These are phyloP conservation scores for Chaetops frenatus DNA, from an alignment of 2,113 vertebrate species.

Conservation along the genomic window DNA sequence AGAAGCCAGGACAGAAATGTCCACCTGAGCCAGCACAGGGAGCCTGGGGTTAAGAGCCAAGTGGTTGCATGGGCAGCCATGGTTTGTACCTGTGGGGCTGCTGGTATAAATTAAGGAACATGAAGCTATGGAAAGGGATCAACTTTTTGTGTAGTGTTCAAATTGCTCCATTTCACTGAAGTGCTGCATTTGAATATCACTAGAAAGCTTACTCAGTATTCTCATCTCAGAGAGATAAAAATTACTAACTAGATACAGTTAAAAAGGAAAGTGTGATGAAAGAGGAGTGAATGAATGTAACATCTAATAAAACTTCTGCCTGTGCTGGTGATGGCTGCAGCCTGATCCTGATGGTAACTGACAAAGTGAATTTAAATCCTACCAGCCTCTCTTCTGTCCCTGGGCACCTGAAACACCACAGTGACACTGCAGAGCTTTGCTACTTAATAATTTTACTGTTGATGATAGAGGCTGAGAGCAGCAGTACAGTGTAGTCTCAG, in stretches of 20 bases:
- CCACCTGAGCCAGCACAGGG: neutral
- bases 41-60: neutral
- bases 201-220: neutral
- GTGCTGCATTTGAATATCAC: neutral
- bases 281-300: neutral
- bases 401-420: neutral
- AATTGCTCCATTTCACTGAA: neutral
- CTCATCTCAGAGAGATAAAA: neutral
- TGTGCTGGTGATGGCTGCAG: neutral
- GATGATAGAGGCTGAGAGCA: neutral
- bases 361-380: neutral
- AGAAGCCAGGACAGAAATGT: neutral
- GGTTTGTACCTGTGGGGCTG: neutral
- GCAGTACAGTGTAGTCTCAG: neutral
- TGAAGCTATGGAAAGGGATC: neutral
- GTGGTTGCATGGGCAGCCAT: accelerated
- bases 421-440: neutral
- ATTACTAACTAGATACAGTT: neutral
- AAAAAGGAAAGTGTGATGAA: neutral
- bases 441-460: neutral
- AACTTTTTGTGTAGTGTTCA: neutral
- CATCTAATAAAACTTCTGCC: neutral
- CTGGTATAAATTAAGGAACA: neutral
- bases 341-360: neutral
- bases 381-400: neutral